Base-by-base conservation (phyloP, 2,888 invertebrate genomes). In the Pristionchus mayeri region DNA sequence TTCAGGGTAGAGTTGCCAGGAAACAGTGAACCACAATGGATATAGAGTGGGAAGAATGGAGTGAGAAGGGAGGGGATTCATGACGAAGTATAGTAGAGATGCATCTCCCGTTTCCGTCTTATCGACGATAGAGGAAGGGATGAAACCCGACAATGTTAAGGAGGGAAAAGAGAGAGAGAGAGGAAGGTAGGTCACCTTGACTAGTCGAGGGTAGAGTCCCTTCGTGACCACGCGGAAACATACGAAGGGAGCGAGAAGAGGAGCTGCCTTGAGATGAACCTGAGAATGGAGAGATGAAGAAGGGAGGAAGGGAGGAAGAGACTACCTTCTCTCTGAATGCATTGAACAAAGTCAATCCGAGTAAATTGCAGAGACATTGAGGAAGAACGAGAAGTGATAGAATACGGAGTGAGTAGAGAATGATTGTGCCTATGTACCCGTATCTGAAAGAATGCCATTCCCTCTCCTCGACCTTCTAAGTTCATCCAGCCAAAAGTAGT, bases 181-280 rank as follows among this genome's bases (percentile, higher is more conserved):
- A 21, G 27, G n/a, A 60, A 60, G 54, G 37, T 21, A 24, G 13
- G 16, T 44, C 44, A 92, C 92, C 93, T 95, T 95, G 4, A 98
- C 97, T 88, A 98, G 94, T 90, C 97, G 96, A 6, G 97, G 96
- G 93, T 96, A 98, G 93, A 97, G 97, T 54, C 98, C 98, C 86
- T 97, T 95, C 0, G 98, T 98, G 11, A 98, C 98, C 40, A 97
- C 95, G 88, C 98, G 95, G 90, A 98, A 96, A 93, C 97, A 98
- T 86, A 98, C 96, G 93, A 97, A 97, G 4, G 98, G 98, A 79
- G 97, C 97, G 88, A 97, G 93, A 52, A 97, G 94, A 3, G 97
- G 97, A 11, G 97, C 97, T 27, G 97, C 96, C 93, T 97, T 97
- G 60, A 90, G 86, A 54, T 79, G 87, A 1, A 90, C 88, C 90